phyloP scores from a whole-genome alignment of 2,888 invertebrate species.

The Acleris emargana region DNA sequence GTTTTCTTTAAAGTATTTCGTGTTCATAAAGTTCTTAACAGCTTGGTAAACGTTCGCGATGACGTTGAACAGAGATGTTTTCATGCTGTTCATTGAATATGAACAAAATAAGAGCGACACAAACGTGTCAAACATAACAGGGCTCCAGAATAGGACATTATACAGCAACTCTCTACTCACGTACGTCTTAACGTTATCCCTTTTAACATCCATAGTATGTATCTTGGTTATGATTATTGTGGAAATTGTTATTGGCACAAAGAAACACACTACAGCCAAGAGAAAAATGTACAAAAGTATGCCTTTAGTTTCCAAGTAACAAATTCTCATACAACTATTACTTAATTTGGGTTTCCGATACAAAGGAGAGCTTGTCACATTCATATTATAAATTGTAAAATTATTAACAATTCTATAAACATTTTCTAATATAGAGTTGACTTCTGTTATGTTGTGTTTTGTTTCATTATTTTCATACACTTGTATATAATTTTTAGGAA shows the following conservation, averaged over 20 bases:
- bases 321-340: constrained; percentile 65
- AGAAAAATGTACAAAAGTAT: constrained; percentile 68
- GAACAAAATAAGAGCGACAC: constrained; percentile 70
- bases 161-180: constrained; percentile 70
- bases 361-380: constrained; percentile 52
- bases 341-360: constrained; percentile 53
- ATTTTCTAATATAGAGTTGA: constrained; percentile 60
- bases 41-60: constrained; percentile 77
- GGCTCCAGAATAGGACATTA: constrained; percentile 76
- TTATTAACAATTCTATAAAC: constrained; percentile 62
- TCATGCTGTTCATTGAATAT: constrained; percentile 62
- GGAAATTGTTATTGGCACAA: constrained; percentile 74
- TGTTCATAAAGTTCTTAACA: constrained; percentile 73
- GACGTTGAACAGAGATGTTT: constrained; percentile 67
- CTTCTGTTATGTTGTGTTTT: constrained; percentile 49
- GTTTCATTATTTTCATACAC: constrained; percentile 51
- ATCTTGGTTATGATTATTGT: constrained; percentile 71
- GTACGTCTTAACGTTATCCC: constrained; percentile 60
- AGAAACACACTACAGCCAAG: constrained; percentile 65
- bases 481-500: constrained; percentile 58
- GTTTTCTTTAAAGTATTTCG: constrained; percentile 70
- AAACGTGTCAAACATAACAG: constrained; percentile 75
- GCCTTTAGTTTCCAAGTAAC: constrained; percentile 67
- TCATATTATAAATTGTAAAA: constrained; percentile 55
- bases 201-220: constrained; percentile 63